A percentile compares a stretch with the other conserved stretches of the same genome.
phyloP scores from a whole-genome alignment of 64 coral and sea anemone genomes.

The Stylophora pistillata region DNA sequence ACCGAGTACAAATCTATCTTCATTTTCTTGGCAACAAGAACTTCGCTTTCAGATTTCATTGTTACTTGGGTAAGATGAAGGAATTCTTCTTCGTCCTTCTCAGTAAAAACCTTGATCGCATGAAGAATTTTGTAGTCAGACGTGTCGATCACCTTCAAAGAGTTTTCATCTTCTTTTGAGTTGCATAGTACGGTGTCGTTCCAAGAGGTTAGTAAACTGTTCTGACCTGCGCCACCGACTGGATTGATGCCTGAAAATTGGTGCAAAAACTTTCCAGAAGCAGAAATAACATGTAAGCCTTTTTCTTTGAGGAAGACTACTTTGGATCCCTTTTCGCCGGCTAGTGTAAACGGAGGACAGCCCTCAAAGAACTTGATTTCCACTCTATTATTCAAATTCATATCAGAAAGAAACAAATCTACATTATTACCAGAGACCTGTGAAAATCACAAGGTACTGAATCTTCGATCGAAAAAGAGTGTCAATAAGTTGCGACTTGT shows the following conservation, averaged over 20 bases:
- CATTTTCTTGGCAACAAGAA: slow-evolving; percentile 87
- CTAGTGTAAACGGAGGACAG: slow-evolving; percentile 53
- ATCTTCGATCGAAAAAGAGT: no score
- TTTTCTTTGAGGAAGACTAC: slow-evolving; percentile 71
- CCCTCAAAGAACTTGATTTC: slow-evolving; percentile 59
- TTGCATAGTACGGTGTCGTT: slow-evolving; percentile 57
- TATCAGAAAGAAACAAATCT: neutral
- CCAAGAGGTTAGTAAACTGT: slow-evolving; percentile 56
- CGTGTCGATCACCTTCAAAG: slow-evolving; percentile 64
- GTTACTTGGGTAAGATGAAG: slow-evolving; percentile 83
- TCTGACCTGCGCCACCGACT: slow-evolving; percentile 76
- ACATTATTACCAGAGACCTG: no score
- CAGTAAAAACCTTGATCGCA: slow-evolving; percentile 68
- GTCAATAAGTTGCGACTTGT: no score
- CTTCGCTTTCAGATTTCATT: slow-evolving; percentile 65
- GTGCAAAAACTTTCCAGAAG: slow-evolving; percentile 44
- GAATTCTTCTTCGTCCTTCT: slow-evolving; percentile 77
- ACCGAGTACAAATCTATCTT: slow-evolving; percentile 75
- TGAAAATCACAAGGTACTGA: no score
- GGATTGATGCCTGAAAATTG: slow-evolving; percentile 44
- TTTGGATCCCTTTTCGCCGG: slow-evolving; percentile 59
- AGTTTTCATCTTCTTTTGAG: slow-evolving; percentile 73
- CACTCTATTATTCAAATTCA: slow-evolving; percentile 41
- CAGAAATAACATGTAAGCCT: slow-evolving; percentile 49
- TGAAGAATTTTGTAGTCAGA: slow-evolving; percentile 27